phyloP scores from a whole-genome alignment of 2,888 invertebrate genomes.

The Eristalinus aeneus region DNA sequence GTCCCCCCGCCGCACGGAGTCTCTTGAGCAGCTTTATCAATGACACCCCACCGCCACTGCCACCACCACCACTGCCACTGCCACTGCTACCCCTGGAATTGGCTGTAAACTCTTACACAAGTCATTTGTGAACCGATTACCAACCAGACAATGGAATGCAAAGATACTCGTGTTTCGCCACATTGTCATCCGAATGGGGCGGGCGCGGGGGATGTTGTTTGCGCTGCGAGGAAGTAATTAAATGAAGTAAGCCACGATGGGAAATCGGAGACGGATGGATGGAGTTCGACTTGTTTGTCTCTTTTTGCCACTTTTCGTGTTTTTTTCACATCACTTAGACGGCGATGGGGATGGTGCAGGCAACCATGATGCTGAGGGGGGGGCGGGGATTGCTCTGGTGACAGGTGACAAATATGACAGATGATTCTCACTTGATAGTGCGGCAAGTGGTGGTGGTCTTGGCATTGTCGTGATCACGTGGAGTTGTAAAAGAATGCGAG shows the following conservation, averaged over 20 bases:
- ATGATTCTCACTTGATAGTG: constrained; percentile 42
- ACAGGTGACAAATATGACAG: constrained; percentile 66
- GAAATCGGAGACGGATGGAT: constrained; percentile 57
- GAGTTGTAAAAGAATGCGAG: not conserved
- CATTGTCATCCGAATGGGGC: constrained; percentile 31
- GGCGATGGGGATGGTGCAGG: not conserved
- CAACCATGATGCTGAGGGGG: not conserved
- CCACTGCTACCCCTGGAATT: constrained; percentile 11
- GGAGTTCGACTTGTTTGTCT: constrained; percentile 17
- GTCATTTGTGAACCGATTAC: constrained; percentile 60
- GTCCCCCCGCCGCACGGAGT: not conserved
- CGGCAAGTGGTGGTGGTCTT: not conserved
- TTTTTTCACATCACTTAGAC: not conserved
- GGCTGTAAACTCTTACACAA: constrained; percentile 41
- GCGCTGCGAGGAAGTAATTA: constrained; percentile 64
- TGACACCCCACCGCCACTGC: not conserved
- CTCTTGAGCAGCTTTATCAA: too few relatives aligned
- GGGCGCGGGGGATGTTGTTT: not conserved
- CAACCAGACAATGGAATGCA: constrained; percentile 59
- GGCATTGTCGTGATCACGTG: not conserved
- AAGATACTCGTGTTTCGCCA: constrained; percentile 46
- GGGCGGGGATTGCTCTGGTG: not conserved
- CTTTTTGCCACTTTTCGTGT: not conserved
- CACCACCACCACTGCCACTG: not conserved
- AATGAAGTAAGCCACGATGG: constrained; percentile 66